A percentile compares a stretch with the other conserved stretches of the same genome.
Conservation (phyloP, 2,797 vertebrate genomes). For the Mus caroli region DNA sequence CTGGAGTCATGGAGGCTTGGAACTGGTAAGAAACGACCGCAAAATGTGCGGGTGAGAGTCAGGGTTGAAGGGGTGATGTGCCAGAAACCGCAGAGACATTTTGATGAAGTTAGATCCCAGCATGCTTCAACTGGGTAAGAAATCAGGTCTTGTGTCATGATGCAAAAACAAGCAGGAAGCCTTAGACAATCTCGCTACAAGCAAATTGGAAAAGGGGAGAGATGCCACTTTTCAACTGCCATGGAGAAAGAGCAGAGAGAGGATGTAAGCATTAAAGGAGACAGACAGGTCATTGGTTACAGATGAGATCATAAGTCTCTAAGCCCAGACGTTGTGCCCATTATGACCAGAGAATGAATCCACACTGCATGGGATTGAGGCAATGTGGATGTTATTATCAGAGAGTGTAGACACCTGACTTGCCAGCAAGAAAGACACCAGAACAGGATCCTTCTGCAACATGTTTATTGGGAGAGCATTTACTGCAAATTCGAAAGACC, state of each 20-base stretch:
- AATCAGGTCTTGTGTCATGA: background rate
- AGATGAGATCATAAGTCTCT: background rate
- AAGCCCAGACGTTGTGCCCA: background rate
- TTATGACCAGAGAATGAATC: background rate
- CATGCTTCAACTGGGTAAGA: background rate
- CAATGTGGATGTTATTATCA: background rate
- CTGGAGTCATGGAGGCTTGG: background rate
- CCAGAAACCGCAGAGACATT: background rate
- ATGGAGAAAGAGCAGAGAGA: background rate
- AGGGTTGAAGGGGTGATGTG: background rate
- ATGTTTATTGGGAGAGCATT: too few relatives aligned
- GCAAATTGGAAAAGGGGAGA: constrained; percentile 25
- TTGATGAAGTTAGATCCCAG: background rate
- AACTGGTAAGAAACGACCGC: background rate
- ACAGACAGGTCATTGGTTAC: background rate
- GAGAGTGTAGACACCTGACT: too few relatives aligned
- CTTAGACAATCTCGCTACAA: background rate
- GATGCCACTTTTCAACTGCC: background rate
- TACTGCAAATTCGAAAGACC: too few relatives aligned
- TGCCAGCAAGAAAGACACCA: too few relatives aligned
- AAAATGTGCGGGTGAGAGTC: background rate
- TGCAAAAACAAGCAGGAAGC: background rate
- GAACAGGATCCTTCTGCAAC: too few relatives aligned
- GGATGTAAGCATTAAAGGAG: background rate
- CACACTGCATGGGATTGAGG: background rate